Evolutionary conservation across 2,113 vertebrate genomes (phyloP).

Genomic region (Lophura nycthemera): DNA sequence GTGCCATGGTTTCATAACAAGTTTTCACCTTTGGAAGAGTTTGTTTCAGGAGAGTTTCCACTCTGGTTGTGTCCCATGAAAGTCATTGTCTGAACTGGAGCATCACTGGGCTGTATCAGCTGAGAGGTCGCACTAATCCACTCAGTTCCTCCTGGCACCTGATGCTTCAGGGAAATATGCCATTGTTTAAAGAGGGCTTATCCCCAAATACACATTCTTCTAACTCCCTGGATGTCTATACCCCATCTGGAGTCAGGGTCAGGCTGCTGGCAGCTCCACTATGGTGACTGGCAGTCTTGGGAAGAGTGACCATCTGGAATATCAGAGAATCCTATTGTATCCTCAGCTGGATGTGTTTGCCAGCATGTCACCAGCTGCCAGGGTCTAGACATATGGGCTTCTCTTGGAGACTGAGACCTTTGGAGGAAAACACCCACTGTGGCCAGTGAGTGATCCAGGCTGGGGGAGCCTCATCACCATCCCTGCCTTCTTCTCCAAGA

Average conservation of each 20-base stretch:
- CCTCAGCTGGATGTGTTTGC: neutral
- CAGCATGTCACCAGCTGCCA: neutral
- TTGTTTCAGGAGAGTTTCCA: neutral
- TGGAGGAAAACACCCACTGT: neutral
- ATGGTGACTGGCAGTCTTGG: rapidly evolving
- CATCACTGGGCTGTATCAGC: neutral
- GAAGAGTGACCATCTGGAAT: neutral
- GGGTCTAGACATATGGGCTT: neutral
- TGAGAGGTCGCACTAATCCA: neutral
- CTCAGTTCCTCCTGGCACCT: neutral
- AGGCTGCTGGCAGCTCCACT: rapidly evolving
- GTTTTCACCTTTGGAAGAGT: neutral
- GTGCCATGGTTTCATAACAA: neutral
- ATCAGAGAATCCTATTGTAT: neutral
- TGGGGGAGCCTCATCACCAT: constrained; percentile 66
- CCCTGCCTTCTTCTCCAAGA: constrained; percentile 88
- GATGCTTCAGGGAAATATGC: neutral
- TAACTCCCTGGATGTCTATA: rapidly evolving
- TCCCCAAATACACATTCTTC: neutral
- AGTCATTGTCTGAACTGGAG: neutral
- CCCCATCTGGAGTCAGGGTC: neutral
- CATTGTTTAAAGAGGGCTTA: neutral
- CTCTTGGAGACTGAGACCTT: neutral
- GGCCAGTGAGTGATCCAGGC: no score
- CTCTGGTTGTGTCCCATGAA: neutral